phyloP scores from a whole-genome alignment of 2,888 invertebrate species.

The Phaonia tiefii region DNA sequence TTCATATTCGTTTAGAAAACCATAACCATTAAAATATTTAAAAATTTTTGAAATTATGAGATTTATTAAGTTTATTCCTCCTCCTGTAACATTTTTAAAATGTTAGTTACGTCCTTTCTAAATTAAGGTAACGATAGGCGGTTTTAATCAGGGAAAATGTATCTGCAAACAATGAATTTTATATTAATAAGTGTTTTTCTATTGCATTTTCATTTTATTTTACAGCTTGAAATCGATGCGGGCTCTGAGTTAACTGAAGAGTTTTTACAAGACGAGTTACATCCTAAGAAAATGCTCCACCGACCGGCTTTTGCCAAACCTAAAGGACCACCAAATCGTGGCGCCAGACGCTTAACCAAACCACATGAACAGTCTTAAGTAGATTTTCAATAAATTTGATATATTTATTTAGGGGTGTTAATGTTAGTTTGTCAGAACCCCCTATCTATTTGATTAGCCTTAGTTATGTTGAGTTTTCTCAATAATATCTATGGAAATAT shows the following conservation, averaged over 20 bases:
- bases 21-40: too few species aligned
- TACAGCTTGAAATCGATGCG: conserved; percentile 94
- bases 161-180: too few species aligned
- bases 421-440: conserved; percentile 42
- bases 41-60: too few species aligned
- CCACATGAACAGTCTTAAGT: conserved; percentile 81
- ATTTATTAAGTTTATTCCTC: too few species aligned
- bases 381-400: conserved; percentile 28
- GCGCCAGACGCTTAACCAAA: conserved; percentile 93
- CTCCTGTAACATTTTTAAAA: too few species aligned
- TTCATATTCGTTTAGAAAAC: too few species aligned
- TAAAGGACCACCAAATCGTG: conserved; percentile 96
- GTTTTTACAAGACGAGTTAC: conserved; percentile 94
- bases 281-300: conserved; percentile 94
- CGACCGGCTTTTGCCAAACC: conserved; percentile 97
- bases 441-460: not conserved
- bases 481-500: conserved; percentile 19
- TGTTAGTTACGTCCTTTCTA: too few species aligned
- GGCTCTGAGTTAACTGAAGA: conserved; percentile 94
- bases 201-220: conserved; percentile 66
- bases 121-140: too few species aligned
- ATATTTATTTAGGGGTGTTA: conserved; percentile 41
- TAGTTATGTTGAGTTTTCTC: not conserved
- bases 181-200: too few species aligned
- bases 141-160: too few species aligned